phyloP scores from a whole-genome alignment of 2,888 invertebrate species.

The Vannuccia rotundouncinata region DNA sequence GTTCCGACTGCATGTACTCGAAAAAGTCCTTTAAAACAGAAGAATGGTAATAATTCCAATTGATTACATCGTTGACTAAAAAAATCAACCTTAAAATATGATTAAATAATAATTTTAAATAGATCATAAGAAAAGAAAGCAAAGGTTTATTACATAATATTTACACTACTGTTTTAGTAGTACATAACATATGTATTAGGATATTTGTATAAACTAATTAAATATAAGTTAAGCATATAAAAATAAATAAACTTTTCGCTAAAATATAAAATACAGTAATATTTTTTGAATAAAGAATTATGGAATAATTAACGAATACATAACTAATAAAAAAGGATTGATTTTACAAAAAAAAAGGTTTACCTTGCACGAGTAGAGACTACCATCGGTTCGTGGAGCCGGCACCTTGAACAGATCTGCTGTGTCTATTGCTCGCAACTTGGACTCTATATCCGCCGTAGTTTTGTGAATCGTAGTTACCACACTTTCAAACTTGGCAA shows the following conservation, averaged over 20 bases:
- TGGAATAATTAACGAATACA: background rate
- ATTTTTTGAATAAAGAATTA: no score
- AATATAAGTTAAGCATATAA: no score
- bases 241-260: conserved; percentile 28
- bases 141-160: no score
- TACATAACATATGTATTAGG: no score
- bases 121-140: no score
- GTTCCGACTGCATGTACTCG: conserved; percentile 64
- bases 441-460: conserved; percentile 53
- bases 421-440: conserved; percentile 51
- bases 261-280: conserved; percentile 33
- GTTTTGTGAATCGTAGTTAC: conserved; percentile 58
- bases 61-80: no score
- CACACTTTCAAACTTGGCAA: conserved; percentile 57
- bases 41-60: background rate
- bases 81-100: no score
- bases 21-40: conserved; percentile 64
- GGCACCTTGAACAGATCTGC: conserved; percentile 52
- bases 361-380: conserved; percentile 54
- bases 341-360: conserved; percentile 3
- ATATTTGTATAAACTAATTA: no score
- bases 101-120: no score
- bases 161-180: no score
- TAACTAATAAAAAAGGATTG: background rate
- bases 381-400: conserved; percentile 47